Conservation (phyloP, 1,140 invertebrate genomes). For the Berghia stephanieae region DNA sequence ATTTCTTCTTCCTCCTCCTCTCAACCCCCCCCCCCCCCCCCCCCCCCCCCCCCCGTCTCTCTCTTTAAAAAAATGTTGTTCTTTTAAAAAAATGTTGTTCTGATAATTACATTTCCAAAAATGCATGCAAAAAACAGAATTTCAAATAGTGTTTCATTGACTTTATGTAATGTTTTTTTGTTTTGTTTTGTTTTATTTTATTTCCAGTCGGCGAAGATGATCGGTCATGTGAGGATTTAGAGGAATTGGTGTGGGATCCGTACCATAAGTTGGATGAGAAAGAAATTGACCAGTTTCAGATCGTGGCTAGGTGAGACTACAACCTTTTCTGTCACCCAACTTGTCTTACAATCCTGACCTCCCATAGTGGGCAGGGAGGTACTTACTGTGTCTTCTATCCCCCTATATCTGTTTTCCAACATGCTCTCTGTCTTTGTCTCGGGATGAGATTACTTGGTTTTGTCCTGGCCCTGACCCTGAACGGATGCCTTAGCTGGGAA, state of each 20-base stretch:
- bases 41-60: no score
- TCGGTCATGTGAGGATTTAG: constrained; percentile 81
- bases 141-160: neutral
- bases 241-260: constrained; percentile 94
- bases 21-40: no score
- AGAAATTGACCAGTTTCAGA: constrained; percentile 98
- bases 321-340: no score
- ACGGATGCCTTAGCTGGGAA: no score
- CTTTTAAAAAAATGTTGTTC: neutral
- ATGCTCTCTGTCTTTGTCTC: no score
- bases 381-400: no score
- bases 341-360: no score
- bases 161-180: constrained; percentile 1
- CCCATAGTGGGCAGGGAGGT: no score
- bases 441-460: no score
- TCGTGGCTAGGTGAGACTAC: constrained; percentile 91
- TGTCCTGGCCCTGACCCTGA: no score
- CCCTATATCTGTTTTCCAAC: no score
- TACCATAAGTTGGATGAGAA: constrained; percentile 88
- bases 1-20: neutral
- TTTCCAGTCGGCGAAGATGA: constrained; percentile 78
- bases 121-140: neutral
- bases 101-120: neutral
- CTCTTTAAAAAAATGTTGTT: neutral
- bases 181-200: constrained; percentile 36